Conservation (phyloP, 2,113 vertebrate species). For the Brevimyrus niger region DNA sequence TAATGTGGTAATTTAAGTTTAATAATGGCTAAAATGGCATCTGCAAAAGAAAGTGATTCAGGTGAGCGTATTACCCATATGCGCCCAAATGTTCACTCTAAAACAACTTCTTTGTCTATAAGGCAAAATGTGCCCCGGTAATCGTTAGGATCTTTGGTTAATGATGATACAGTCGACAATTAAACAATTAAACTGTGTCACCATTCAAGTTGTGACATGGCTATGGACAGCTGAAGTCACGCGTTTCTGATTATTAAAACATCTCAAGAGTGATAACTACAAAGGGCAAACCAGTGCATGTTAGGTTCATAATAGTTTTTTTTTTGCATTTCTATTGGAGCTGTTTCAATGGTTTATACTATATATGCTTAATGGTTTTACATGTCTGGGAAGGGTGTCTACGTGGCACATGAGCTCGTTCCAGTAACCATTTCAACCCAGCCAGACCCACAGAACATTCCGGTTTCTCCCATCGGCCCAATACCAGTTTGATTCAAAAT, state of each 20-base stretch:
- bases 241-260: background rate
- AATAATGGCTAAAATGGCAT: conserved; percentile 45
- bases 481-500: background rate
- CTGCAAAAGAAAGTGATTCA: conserved; percentile 29
- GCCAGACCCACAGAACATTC: background rate
- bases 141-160: background rate
- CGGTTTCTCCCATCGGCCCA: background rate
- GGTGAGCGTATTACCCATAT: background rate
- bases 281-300: background rate
- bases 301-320: background rate
- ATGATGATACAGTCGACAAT: background rate
- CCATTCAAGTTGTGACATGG: background rate
- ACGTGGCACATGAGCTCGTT: background rate
- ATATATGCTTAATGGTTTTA: background rate
- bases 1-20: background rate
- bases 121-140: background rate
- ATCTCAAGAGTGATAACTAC: background rate
- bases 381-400: background rate
- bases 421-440: background rate
- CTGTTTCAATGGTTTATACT: background rate
- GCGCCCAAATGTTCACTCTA: background rate
- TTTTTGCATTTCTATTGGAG: background rate
- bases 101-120: background rate
- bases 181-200: background rate
- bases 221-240: conserved; percentile 48